Conservation (phyloP, 2,113 vertebrate genomes). For the Edolisoma coerulescens region DNA sequence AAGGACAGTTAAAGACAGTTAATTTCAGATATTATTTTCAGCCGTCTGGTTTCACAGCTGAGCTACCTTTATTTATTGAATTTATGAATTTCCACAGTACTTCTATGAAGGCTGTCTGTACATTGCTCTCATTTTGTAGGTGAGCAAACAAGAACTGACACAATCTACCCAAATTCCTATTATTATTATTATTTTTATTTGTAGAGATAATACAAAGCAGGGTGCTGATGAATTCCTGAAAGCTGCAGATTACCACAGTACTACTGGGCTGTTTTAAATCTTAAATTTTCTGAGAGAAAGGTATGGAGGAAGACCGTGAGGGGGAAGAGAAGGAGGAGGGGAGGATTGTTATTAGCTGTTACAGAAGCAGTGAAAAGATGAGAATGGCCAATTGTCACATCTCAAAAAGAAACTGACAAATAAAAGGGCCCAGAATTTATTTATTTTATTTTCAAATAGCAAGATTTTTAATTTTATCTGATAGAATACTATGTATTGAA, state of each 20-base stretch:
- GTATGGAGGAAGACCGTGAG: fast-evolving
- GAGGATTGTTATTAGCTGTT: neutral
- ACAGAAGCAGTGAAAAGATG: neutral
- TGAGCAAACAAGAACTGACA: neutral
- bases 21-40: neutral
- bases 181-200: neutral
- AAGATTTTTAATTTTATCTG: neutral
- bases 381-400: neutral
- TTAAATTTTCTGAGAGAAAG: neutral
- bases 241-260: neutral
- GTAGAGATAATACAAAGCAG: neutral
- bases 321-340: fast-evolving
- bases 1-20: neutral
- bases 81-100: neutral
- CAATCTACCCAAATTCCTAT: neutral
- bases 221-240: neutral
- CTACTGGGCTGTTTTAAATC: neutral
- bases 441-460: neutral
- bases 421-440: fast-evolving
- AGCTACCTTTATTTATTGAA: neutral
- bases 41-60: neutral
- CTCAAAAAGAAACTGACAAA: neutral
- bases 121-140: neutral
- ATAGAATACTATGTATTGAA: fast-evolving
- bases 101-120: neutral